These are phyloP conservation scores for Sphecodes monilicornis DNA, from an alignment of 2,888 invertebrate genomes.

Conservation along the genomic window DNA sequence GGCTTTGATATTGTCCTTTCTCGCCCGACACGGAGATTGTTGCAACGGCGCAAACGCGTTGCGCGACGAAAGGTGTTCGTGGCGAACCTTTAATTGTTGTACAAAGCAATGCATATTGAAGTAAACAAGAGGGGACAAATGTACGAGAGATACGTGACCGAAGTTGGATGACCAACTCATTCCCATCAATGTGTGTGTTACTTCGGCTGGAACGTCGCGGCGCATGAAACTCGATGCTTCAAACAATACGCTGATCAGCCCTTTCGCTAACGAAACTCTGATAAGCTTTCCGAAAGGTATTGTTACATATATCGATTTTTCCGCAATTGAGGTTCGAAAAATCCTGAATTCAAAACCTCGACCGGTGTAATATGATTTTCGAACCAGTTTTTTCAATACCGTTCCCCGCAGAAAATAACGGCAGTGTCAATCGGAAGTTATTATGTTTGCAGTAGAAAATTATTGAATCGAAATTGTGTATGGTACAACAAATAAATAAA, in stretches of 20 bases:
- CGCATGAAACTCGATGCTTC: neutral
- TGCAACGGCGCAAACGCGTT: constrained; percentile 7
- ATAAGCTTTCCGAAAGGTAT: neutral
- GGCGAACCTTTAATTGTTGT: constrained; percentile 27
- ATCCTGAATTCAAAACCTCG: neutral
- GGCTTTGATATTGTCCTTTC: constrained; percentile 20
- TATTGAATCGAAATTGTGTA: neutral
- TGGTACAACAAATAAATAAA: neutral
- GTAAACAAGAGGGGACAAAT: constrained; percentile 25
- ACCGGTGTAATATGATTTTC: neutral
- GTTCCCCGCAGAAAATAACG: neutral
- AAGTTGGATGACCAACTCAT: constrained; percentile 36
- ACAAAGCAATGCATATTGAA: constrained; percentile 16
- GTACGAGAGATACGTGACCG: constrained; percentile 18
- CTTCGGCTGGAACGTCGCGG: neutral
- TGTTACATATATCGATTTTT: neutral
- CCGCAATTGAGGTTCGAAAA: neutral
- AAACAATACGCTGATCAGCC: constrained; percentile 14
- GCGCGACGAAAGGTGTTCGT: constrained; percentile 3
- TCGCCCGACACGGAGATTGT: neutral
- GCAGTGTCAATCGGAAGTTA: neutral
- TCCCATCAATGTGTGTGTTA: neutral
- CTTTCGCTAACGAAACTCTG: constrained; percentile 11
- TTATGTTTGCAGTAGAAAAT: neutral
- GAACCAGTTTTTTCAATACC: no score